These are phyloP conservation scores for Poecilobothrus nobilitatus DNA, from an alignment of 2,888 invertebrate genomes.

Conservation along the genomic window DNA sequence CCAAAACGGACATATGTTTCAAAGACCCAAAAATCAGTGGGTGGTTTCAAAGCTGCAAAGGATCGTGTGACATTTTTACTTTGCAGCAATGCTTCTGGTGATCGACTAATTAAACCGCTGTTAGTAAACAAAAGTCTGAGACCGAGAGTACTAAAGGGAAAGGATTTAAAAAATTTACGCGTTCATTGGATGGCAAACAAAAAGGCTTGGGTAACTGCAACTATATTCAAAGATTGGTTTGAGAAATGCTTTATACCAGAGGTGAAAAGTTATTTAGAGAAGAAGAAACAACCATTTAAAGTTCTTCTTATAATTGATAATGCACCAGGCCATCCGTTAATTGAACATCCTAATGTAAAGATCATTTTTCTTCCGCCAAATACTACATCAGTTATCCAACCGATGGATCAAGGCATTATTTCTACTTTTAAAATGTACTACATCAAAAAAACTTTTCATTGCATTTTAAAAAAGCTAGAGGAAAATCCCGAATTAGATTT, in stretches of 20 bases:
- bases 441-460: constrained; percentile 22
- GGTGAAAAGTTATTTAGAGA: constrained; percentile 20
- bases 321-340: constrained; percentile 25
- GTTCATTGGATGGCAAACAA: constrained; percentile 29
- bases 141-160: constrained; percentile 28
- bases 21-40: constrained; percentile 28
- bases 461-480: constrained; percentile 22
- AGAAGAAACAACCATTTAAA: constrained; percentile 21
- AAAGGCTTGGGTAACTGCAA: constrained; percentile 27
- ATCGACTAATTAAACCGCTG: constrained; percentile 29
- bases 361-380: constrained; percentile 26
- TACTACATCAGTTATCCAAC: constrained; percentile 26
- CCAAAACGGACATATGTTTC: constrained; percentile 31
- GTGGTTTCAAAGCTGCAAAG: constrained; percentile 28
- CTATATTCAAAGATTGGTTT: constrained; percentile 25
- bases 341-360: constrained; percentile 24
- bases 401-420: constrained; percentile 30
- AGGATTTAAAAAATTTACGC: constrained; percentile 25
- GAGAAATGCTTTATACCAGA: constrained; percentile 23
- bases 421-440: constrained; percentile 30
- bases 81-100: constrained; percentile 30
- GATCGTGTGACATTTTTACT: constrained; percentile 30
- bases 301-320: constrained; percentile 21
- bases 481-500: constrained; percentile 8
- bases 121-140: constrained; percentile 27